Conservation (phyloP, 1,140 invertebrate species). For the Drosophila ogumai region DNA sequence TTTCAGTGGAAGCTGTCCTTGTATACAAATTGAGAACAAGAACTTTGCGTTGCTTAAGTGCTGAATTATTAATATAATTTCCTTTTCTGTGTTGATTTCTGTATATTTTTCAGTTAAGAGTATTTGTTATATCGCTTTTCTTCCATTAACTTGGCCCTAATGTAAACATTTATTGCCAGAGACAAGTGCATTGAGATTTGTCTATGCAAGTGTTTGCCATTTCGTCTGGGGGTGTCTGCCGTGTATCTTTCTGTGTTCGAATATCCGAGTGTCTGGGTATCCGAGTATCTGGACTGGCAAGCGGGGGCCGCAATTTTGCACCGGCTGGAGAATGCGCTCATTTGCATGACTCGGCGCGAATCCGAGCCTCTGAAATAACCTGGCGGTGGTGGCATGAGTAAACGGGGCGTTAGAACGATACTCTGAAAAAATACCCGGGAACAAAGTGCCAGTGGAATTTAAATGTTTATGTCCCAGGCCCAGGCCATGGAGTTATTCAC, state of each 20-base stretch:
- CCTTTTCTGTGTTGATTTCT: not conserved
- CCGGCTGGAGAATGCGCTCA: conserved; percentile 56
- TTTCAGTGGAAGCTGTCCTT: not conserved
- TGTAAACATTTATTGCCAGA: conserved; percentile 14
- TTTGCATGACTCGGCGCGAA: conserved; percentile 74
- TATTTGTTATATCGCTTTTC: not conserved
- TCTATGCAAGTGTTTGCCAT: conserved; percentile 29
- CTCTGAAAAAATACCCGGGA: conserved; percentile 34
- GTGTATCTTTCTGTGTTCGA: conserved; percentile 4
- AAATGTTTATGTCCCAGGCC: conserved; percentile 24
- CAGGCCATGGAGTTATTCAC: conserved; percentile 13
- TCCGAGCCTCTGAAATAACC: conserved; percentile 54
- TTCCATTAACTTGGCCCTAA: not conserved
- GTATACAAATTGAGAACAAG: conserved; percentile 4
- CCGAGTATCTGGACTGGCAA: conserved; percentile 7
- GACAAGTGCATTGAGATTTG: conserved; percentile 45
- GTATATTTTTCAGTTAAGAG: not conserved
- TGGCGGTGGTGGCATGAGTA: conserved; percentile 46
- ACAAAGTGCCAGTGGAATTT: conserved; percentile 36
- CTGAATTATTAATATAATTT: not conserved
- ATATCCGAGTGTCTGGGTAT: conserved; percentile 8
- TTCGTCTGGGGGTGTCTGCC: conserved; percentile 29
- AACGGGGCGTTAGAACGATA: conserved; percentile 36
- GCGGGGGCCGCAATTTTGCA: conserved; percentile 23
- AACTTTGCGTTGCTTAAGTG: not conserved